A percentile compares a stretch with the other conserved stretches of the same genome.
These are phyloP conservation scores for Cantharis rufa DNA, from an alignment of 2,888 invertebrate species.

Conservation along the genomic window DNA sequence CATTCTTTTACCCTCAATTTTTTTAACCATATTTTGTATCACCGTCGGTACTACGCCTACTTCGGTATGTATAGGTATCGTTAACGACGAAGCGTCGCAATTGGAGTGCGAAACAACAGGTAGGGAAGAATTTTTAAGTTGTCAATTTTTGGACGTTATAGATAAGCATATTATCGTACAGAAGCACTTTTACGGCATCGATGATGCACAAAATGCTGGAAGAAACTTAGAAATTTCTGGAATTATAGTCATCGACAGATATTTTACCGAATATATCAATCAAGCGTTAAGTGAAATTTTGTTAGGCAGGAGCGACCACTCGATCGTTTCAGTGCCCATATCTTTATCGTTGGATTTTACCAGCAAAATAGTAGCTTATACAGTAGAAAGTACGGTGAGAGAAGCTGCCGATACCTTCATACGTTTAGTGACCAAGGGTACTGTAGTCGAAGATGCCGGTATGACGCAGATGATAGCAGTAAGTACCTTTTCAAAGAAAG, in stretches of 20 bases:
- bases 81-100: slow-evolving; percentile 26
- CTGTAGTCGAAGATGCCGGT: neutral
- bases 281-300: slow-evolving; percentile 19
- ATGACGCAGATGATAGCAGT: slow-evolving; percentile 26
- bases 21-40: slow-evolving; percentile 23
- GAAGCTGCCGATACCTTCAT: slow-evolving; percentile 19
- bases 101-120: neutral
- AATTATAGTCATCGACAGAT: slow-evolving; percentile 23
- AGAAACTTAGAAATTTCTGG: slow-evolving; percentile 25
- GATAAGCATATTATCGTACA: slow-evolving; percentile 18
- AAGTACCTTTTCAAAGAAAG: too few relatives aligned
- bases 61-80: slow-evolving; percentile 24
- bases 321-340: slow-evolving; percentile 1
- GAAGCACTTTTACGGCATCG: slow-evolving; percentile 2
- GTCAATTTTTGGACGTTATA: slow-evolving; percentile 25
- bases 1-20: slow-evolving; percentile 25
- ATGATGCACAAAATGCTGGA: slow-evolving; percentile 19
- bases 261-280: slow-evolving; percentile 24
- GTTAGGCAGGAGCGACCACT: neutral
- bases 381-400: slow-evolving; percentile 25
- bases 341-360: slow-evolving; percentile 25
- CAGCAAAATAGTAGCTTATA: slow-evolving; percentile 27
- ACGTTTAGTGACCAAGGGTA: slow-evolving; percentile 13
- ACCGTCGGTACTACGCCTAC: slow-evolving; percentile 30
- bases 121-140: slow-evolving; percentile 21